Evolutionary conservation across 2,888 invertebrate species (phyloP), one percentile per base, ranked within the genome.

Genomic region (Strigamia maritima): DNA sequence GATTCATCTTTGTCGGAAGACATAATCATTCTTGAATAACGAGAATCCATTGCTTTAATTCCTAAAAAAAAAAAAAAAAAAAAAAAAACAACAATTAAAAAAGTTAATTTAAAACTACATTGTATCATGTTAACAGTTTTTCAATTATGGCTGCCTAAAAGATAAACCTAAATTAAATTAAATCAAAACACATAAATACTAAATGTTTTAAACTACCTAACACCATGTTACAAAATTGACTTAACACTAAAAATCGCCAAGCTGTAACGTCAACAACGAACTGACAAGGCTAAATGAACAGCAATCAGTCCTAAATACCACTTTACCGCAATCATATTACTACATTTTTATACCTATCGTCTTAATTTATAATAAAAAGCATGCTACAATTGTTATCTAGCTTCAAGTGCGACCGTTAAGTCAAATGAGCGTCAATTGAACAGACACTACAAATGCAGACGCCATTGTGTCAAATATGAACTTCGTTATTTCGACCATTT

Each of bases 401-500:
- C 19, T 54, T 54, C 19, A 8, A 19, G 19, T 19, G 54, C 54
- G 54, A 54, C 19, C 54, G 54, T 19, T 54, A 54, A n/a, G 54
- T 19, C 19, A 54, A 44, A 54, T 19, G 54, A 19, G 19, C 54
- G 8, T 19, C 54, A 8, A 54, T 70, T 70, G 14, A 26, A 70
- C 70, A 19, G 19, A 24, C 75, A 22, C 75, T 49, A 49, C 40
- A 35, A 22, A 38, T 79, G 79, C 75, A 79, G 79, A 79, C 79
- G 79, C 79, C 79, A 79, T 79, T 75, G 79, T 79, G 78, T 31
- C 28, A 70, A 70, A 70, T 28, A 8, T 26, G 26, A 26, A 28
- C 26, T 35, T 75, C 40, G 38, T 35, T 75, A 40, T 75, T 35
- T 75, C 75, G 40, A 35, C 54, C 28, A 28, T 70, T 70, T 70